Evolutionary conservation across 2,888 invertebrate genomes (phyloP).

Genomic region (Drosophila melanosoma): DNA sequence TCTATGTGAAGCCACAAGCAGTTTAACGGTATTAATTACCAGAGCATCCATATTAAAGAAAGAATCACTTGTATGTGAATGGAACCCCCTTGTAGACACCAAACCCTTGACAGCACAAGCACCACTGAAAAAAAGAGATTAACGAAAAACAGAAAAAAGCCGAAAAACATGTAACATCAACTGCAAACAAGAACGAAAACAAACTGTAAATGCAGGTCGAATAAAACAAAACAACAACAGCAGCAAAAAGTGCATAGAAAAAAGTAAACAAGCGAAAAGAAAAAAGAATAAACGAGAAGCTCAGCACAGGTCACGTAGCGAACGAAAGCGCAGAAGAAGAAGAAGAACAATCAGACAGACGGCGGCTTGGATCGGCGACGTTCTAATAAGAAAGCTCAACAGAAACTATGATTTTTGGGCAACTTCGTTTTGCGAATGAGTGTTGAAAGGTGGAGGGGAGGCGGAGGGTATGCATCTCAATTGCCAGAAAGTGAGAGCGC

Average conservation of each 20-base stretch:
- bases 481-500: conserved; percentile 67
- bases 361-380: conserved; percentile 19
- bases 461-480: conserved; percentile 43
- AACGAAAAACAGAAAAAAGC: conserved; percentile 49
- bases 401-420: conserved; percentile 52
- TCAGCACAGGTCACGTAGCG: conserved; percentile 61
- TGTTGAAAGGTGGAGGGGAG: background rate
- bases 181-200: conserved; percentile 39
- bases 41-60: conserved; percentile 20
- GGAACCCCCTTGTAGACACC: background rate
- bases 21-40: conserved; percentile 60
- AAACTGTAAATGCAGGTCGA: conserved; percentile 32
- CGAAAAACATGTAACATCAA: conserved; percentile 55
- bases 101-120: too few species aligned
- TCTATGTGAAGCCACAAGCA: conserved; percentile 28
- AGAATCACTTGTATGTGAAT: conserved; percentile 11
- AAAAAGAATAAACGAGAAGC: conserved; percentile 36
- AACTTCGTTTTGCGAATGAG: background rate
- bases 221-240: conserved; percentile 4
- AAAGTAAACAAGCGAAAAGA: conserved; percentile 13
- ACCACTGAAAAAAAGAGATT: conserved; percentile 52
- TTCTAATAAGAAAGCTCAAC: conserved; percentile 74
- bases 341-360: conserved; percentile 44
- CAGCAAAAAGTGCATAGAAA: conserved; percentile 8
- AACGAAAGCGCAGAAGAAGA: conserved; percentile 71